phyloP scores from a whole-genome alignment of 1,140 invertebrate genomes.

The Drosophila chauvacae region DNA sequence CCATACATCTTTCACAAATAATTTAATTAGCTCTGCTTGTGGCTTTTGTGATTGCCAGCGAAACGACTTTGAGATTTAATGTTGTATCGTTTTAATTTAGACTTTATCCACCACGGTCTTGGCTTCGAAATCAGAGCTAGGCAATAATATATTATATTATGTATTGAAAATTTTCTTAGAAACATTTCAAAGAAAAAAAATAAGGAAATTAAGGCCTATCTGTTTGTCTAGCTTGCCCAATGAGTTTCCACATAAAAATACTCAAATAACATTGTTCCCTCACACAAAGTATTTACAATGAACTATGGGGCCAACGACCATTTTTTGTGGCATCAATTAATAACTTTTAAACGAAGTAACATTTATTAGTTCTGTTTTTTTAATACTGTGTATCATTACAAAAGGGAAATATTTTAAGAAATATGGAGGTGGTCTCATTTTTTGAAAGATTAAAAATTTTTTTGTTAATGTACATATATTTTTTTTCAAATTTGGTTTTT shows the following conservation, averaged over 20 bases:
- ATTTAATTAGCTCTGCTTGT: conserved; percentile 78
- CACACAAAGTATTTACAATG: neutral
- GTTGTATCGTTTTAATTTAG: conserved; percentile 46
- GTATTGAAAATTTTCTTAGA: neutral
- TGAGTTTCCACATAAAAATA: neutral
- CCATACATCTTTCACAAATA: conserved; percentile 49
- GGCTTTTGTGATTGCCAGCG: conserved; percentile 58
- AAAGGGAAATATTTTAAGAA: too few species aligned
- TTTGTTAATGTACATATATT: too few species aligned
- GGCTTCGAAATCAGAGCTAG: neutral
- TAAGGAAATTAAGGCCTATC: neutral
- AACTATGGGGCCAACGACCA: too few species aligned
- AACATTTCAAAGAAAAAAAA: neutral
- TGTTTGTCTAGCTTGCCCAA: neutral
- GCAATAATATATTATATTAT: neutral
- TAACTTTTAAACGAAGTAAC: too few species aligned
- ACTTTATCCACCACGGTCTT: conserved; percentile 24
- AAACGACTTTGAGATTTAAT: conserved; percentile 56
- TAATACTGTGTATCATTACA: too few species aligned
- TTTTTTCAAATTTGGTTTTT: too few species aligned
- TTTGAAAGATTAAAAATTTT: too few species aligned
- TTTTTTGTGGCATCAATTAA: too few species aligned
- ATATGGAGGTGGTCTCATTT: too few species aligned
- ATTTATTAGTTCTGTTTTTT: too few species aligned
- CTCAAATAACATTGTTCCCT: too few species aligned